Percentiles rank a stretch among this genome's conserved stretches.
Conservation (phyloP, 2,113 vertebrate species). For the Aegithalos caudatus region DNA sequence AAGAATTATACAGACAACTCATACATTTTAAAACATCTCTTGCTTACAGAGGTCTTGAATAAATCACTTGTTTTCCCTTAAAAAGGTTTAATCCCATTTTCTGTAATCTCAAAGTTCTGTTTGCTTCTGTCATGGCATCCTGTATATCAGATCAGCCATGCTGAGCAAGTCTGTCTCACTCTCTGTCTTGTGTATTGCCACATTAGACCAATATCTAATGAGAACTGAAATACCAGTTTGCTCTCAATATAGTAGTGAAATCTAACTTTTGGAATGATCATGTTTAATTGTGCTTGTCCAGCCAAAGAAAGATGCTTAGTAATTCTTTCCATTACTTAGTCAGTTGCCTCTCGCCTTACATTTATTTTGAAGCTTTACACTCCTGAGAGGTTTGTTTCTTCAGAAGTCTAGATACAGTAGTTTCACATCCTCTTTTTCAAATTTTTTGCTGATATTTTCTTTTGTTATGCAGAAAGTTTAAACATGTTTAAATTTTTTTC, state of each 20-base stretch:
- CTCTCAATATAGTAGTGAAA: neutral
- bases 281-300: neutral
- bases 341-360: neutral
- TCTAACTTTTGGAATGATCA: neutral
- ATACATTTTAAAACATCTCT: too few relatives aligned
- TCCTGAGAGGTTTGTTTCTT: neutral
- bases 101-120: too few relatives aligned
- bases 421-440: neutral
- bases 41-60: too few relatives aligned
- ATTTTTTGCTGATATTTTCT: neutral
- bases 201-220: neutral
- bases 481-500: neutral
- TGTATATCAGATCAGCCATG: too few relatives aligned
- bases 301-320: neutral
- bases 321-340: neutral
- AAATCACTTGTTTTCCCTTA: too few relatives aligned
- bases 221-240: neutral
- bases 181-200: too few relatives aligned
- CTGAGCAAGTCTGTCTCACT: too few relatives aligned
- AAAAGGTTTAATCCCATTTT: too few relatives aligned
- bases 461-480: neutral
- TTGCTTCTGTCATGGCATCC: too few relatives aligned
- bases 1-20: too few relatives aligned
- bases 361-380: neutral
- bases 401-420: neutral